A percentile compares a stretch with the other conserved stretches of the same genome.
phyloP scores from a whole-genome alignment of 2,113 vertebrate genomes.

The Pongo abelii region DNA sequence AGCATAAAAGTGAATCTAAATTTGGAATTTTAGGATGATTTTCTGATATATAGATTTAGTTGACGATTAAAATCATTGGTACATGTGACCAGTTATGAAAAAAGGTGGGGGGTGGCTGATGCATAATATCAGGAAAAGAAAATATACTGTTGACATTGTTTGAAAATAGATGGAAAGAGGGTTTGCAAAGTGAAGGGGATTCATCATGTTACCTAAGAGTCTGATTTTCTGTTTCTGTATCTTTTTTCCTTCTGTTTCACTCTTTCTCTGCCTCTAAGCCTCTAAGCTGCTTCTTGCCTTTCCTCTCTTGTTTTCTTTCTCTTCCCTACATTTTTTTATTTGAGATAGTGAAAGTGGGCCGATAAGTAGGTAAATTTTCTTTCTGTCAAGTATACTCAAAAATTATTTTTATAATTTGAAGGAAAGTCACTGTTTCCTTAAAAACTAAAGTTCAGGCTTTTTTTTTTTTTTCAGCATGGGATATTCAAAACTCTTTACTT shows the following conservation, averaged over 20 bases:
- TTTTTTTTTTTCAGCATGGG: background rate
- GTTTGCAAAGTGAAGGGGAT: background rate
- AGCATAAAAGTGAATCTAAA: constrained; percentile 42
- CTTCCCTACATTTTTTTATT: background rate
- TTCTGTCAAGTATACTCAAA: background rate
- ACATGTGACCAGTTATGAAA: background rate
- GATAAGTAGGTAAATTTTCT: background rate
- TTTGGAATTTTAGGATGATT: background rate
- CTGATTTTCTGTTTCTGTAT: background rate
- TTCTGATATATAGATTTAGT: background rate
- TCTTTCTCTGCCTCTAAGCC: background rate
- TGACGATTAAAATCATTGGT: background rate
- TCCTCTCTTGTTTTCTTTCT: background rate
- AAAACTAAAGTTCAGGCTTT: background rate
- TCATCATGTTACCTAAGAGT: background rate
- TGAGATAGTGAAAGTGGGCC: background rate
- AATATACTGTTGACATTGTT: background rate
- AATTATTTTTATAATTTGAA: constrained; percentile 32
- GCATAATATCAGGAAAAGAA: background rate
- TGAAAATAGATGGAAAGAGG: background rate
- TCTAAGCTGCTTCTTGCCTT: background rate
- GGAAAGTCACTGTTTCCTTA: background rate
- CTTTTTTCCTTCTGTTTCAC: background rate
- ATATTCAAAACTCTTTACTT: background rate
- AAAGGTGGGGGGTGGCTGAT: no score